A percentile compares a stretch with the other conserved stretches of the same genome.
These are phyloP conservation scores for Macrotis lagotis DNA, from an alignment of 2,113 vertebrate species.

Conservation along the genomic window DNA sequence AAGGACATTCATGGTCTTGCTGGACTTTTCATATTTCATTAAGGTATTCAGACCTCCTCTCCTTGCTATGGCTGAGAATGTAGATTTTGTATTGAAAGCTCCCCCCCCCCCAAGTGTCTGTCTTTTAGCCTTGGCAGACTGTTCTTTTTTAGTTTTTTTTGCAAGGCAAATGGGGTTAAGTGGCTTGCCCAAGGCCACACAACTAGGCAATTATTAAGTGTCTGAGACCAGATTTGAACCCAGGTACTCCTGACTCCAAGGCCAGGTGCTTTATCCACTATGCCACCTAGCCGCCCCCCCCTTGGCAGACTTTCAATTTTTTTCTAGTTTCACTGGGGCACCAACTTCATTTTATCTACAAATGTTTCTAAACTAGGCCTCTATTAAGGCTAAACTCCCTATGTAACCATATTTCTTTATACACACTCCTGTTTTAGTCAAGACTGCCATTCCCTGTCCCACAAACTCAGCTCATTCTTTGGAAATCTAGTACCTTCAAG, in stretches of 20 bases:
- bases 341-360: neutral
- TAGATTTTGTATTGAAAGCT: neutral
- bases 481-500: neutral
- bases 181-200: no score
- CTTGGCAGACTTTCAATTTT: neutral
- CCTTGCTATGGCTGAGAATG: neutral
- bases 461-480: neutral
- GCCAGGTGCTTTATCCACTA: no score
- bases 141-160: no score
- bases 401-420: neutral
- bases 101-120: neutral
- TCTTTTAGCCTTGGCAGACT: neutral
- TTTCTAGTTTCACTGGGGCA: neutral
- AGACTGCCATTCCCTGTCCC: neutral
- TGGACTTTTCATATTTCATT: neutral
- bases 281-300: no score
- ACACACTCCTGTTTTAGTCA: neutral
- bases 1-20: neutral
- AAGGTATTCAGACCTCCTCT: neutral
- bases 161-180: no score
- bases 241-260: no score
- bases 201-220: no score
- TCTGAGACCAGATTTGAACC: no score
- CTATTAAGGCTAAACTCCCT: neutral
- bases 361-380: neutral